Base-by-base conservation (phyloP, 1,140 invertebrate species). In the Rhysida immarginata region DNA sequence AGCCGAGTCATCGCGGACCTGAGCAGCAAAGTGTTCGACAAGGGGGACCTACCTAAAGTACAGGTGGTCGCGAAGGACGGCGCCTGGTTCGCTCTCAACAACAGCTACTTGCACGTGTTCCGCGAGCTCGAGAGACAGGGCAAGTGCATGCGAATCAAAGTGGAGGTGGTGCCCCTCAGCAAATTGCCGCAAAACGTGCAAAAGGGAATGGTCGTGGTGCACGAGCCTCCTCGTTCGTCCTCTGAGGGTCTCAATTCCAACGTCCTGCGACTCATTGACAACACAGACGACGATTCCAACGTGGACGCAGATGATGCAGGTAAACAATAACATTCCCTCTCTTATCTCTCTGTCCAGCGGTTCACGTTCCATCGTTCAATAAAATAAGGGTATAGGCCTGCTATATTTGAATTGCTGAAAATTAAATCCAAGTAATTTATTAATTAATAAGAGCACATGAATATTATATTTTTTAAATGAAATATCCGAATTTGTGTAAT, bases 81-180 rank as follows among this genome's bases (percentile, higher is more conserved):
- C 8, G 61, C 62, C 29, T 70, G 68, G 62, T 71, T 70, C 60
- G 69, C 69, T 1, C 57, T 72, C 25, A 70, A 72, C 56, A 71
- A 70, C 46, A 63, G 65, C 14, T 64, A 63, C 14, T 60, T 72
- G n/a, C 59, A 68, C 35, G 59, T 70, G 29, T 67, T 65, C 55
- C 63, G 64, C 11, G 61, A 63, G 46, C 56, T 72, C 29, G 65
- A 72, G 56, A 59, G 61, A n/a, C 58, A 63, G 5, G 69, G 70
- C 13, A 55, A 59, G 46, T 68, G 65, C 53, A 51, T 53, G n/a
- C 51, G 58, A 23, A 62, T 72, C 2, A 57, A 59, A 26, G 67
- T 67, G 3, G 67, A 71, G 29, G 61, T 65, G 1, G 65, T 72
- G 5, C 65, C 69, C 3, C 60, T 69, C 8, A 65, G 59, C 46